These are phyloP conservation scores for Liasis olivaceus DNA, from an alignment of 2,797 vertebrate species.

Conservation along the genomic window DNA sequence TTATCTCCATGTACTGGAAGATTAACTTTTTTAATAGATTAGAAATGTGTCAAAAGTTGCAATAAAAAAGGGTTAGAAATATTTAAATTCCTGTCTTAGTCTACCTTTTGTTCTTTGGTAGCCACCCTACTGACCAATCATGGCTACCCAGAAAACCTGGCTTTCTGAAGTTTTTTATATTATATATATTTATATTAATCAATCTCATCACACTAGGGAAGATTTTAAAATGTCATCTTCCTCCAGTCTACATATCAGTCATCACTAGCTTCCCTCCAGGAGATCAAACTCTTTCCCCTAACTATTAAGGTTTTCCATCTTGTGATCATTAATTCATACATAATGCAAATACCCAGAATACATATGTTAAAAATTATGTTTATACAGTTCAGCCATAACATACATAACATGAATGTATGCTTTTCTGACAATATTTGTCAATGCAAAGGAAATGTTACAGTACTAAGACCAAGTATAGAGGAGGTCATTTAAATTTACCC, in stretches of 20 bases:
- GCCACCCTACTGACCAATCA: background rate
- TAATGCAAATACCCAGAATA: background rate
- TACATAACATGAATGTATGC: background rate
- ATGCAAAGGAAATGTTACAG: background rate
- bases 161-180: background rate
- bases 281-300: background rate
- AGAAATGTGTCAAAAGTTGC: background rate
- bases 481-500: background rate
- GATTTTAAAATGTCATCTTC: background rate
- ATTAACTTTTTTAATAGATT: too few species aligned
- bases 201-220: background rate
- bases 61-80: background rate
- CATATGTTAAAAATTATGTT: background rate
- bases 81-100: background rate
- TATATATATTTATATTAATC: background rate
- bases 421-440: slow-evolving; percentile 2
- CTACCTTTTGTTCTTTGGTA: background rate
- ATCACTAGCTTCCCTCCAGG: background rate
- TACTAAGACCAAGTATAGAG: background rate
- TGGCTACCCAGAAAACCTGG: background rate
- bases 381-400: background rate
- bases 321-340: background rate
- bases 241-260: background rate
- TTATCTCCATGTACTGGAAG: too few species aligned
- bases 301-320: background rate